Evolutionary conservation across 2,113 vertebrate species (phyloP), one percentile per base, ranked within the genome.

Genomic region (Dicentrarchus labrax): DNA sequence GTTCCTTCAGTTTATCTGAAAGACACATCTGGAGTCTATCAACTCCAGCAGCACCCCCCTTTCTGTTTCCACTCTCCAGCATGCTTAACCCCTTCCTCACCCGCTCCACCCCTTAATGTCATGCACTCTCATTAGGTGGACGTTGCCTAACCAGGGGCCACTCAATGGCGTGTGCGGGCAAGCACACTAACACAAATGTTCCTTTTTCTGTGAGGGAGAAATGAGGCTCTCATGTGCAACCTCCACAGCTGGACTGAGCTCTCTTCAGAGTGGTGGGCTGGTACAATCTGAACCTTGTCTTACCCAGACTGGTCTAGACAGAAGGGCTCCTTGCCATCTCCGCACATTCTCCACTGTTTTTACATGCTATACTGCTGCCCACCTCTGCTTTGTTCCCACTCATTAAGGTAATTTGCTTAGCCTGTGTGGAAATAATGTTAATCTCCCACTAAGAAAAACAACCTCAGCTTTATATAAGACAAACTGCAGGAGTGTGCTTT

Each of bases 1-100:
- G 89, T 92, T 93, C 93, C 94, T 95, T 93, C 88, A 94, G 94
- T 95, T 96, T 96, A 96, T 96, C 95, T 95, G 89, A 94, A 90
- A 95, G 93, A 91, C 94, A 95, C 94, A 96, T 96, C 95, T 96
- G 96, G 96, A 95, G 92, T 95, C 95, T 94, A 96, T 96, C 96
- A 96, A 95, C 94, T 93, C 84, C 85, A 88, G 92, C 91, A 86
- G 89, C 89, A 90, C 86, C 91, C 93, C 83, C 89, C 86, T 89
- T 88, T 91, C 90, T 92, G 88, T 92, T 94, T 92, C 91, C 92
- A 92, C 89, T 94, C 89, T 92, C 85, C 80, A 89, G 79, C 90
- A 91, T 85, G 83, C 93, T 96, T 95, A 96, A 96, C 95, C 94
- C 95, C 92, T 94, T 95, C 93, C 91, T 96, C 89, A 88, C 93